These are phyloP conservation scores for Cephalopterus ornatus DNA, from an alignment of 2,113 vertebrate species.

Conservation along the genomic window DNA sequence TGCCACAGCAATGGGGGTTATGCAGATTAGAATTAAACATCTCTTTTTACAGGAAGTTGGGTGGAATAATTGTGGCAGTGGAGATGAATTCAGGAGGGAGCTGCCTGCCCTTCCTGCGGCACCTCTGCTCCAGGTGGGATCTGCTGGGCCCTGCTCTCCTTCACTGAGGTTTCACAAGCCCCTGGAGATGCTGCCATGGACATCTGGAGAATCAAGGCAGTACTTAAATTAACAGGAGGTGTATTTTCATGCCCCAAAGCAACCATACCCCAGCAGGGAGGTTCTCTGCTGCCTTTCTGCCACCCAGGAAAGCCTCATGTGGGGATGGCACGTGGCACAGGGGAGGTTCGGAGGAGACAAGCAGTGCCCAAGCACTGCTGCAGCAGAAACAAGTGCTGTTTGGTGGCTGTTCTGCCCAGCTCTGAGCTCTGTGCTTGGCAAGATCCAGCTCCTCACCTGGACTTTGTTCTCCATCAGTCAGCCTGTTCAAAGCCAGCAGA, in stretches of 20 bases:
- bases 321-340: background rate
- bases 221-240: background rate
- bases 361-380: background rate
- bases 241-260: background rate
- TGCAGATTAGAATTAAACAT: background rate
- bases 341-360: background rate
- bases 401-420: background rate
- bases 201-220: fast-evolving
- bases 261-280: background rate
- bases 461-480: background rate
- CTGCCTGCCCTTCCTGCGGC: background rate
- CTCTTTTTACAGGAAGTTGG: background rate
- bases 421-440: background rate
- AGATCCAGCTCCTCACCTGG: fast-evolving
- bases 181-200: background rate
- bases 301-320: background rate
- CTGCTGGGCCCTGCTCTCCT: background rate
- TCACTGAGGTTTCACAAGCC: fast-evolving
- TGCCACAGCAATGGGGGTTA: background rate
- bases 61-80: fast-evolving
- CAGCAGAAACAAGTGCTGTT: background rate
- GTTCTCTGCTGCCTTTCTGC: background rate
- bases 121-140: background rate
- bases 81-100: background rate
- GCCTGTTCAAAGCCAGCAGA: background rate